Evolutionary conservation across 1,140 invertebrate species (phyloP), one percentile per base, ranked within the genome.

Genomic region (Dinothrombium tinctorium): DNA sequence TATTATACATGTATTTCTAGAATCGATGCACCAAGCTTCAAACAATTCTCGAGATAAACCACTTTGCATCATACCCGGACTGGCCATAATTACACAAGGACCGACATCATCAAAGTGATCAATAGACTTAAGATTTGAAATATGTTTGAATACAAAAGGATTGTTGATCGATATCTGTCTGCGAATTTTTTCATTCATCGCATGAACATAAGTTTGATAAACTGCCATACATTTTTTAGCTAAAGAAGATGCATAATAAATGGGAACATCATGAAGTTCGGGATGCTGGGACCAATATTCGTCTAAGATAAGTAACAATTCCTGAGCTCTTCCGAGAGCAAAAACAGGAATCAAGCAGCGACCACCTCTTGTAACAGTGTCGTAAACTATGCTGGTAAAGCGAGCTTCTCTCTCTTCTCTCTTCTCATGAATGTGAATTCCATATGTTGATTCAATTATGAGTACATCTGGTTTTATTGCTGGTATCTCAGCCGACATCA

Each of bases 201-300:
- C 89, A 62, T 95, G 94, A 0, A 98, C 77, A 56, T 95, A 98
- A 0, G 92, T 99, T 59, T 99, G 92, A 63, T 99, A 99, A 0
- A 99, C 92, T 42, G 86, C 80, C 90, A 99, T 99, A 56, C 94
- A 99, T 56, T 99, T 99, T 58, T 98, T 98, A 2, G 94, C 94
- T 28, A 99, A 62, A 0, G 89, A 94, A 1, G 89, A 95, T 0
- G 92, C 92, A 64, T 99, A 99, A 63, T 99, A 99, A 48, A 99
- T 96, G 0, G 94, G 94, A 50, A 98, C 86, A 57, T 98, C 87
- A 51, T 98, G 90, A 2, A 99, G 61, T 63, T 99, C 92, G 0
- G 89, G 90, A 66, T 98, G 92, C 35, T 80, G 73, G 33, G 78
- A 73, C 94, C 94, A 99, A 62, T 86, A 98, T 59, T 99, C 92